Evolutionary conservation across 92 coral and sea anemone species (phyloP), one percentile per base, ranked within the genome.

Genomic region (Chrysogorgia sp.): DNA sequence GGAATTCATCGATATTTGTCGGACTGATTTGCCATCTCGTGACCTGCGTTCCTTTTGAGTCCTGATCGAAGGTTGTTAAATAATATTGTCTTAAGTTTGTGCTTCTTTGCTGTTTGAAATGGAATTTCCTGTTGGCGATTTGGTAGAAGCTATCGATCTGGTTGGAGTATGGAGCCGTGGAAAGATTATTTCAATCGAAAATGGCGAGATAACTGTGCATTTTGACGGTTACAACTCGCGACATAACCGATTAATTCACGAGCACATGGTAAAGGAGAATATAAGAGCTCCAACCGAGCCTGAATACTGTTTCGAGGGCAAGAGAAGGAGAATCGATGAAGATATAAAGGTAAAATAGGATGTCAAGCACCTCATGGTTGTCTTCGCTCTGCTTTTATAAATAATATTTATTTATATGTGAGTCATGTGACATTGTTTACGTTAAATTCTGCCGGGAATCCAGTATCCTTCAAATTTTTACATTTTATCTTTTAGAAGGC

Each of bases 101-200:
- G 43, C 12, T 5, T n/a, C n/a, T n/a, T n/a, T n/a, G n/a, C 5
- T 5, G 12, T 37, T 52, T 31, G 34, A 33, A 40, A 67, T 40
- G 75, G 75, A 32, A 40, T 67, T 67, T 67, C 34, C 30, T 19
- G 75, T 67, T 34, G 75, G 75, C 19, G 52, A 40, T 33, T 3
- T 0, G 15, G 75, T 67, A 7, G 75, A 67, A 40, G 75, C 75
- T 34, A 53, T 67, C 20, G 75, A 67, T 31, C 55, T 31, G 19
- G 75, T 67, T 0, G 75, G 58, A 19, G 29, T 67, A 8, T 67
- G 75, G 56, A 67, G 75, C 53, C 20, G 49, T 34, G 75, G 75
- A 9, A 67, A 29, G 26, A 7, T 67, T 34, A 22, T 67, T 9
- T 21, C 52, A 0, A n/a, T 67, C 15, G 52, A 67, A 40, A 67